Evolutionary conservation across 1,140 invertebrate species (phyloP), one percentile per base, ranked within the genome.

Genomic region (Leptinotarsa defecta): DNA sequence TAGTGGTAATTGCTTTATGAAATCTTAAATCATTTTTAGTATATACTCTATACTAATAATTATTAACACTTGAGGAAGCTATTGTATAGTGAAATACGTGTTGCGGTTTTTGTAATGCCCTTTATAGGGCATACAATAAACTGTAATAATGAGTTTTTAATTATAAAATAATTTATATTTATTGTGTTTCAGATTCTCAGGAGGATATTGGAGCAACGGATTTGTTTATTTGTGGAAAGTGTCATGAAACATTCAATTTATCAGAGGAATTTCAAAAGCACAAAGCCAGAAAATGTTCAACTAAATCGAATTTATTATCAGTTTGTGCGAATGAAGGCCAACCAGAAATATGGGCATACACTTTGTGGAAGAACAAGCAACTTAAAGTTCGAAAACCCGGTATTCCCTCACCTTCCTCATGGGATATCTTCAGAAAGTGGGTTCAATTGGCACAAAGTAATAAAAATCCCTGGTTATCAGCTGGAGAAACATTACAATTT

Each of bases 351-450:
- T 94, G 94, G 93, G 93, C 92, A 64, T 95, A 94, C 84, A 87
- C 94, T 13, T 81, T 95, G 27, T 95, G 93, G 93, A 95, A 94
- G 83, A 88, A 89, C 17, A 89, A 91, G 62, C 87, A 89, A 75
- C 67, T 85, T 11, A 83, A 87, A 76, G 78, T 78, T 48, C 20
- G 27, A 62, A 68, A 69, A 76, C 86, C 87, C 5, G 85, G 86
- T 57, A 83, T 87, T n/a, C 88, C 89, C 69, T 86, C 84, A 22
- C 84, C 86, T 8, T 91, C 91, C 79, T 91, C 92, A 3, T 95
- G 93, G 93, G 90, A 91, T 70, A 84, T 94, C 0, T 95, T 94
- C 84, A 92, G 95, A 80, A 90, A 91, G 79, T 95, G 94, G 94
- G 92, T 92, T 76, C 91, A 92, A 81, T 90, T 95, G 88, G 89